Evolutionary conservation across 1,140 invertebrate genomes (phyloP), one percentile per base, ranked within the genome.

Genomic region (Liolophura sinensis): DNA sequence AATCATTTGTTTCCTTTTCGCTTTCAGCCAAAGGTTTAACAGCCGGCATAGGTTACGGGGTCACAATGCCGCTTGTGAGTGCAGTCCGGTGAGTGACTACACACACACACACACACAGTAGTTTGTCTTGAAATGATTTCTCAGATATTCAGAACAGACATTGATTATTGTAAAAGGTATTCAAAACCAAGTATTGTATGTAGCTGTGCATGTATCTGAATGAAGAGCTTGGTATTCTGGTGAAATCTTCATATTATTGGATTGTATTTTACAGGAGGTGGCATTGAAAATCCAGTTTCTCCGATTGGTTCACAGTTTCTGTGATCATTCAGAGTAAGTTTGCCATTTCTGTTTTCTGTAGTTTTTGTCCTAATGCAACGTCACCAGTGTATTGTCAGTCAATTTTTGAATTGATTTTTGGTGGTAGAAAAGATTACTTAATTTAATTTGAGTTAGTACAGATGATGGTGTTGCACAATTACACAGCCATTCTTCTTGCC

Each of bases 281-380:
- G 84, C 85, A 18, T 74, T 86, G 56, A 86, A 86, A 72, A 86
- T 86, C 50, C 85, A 86, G 78, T 84, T 86, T 65, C 70, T 86
- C 18, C 69, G 85, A 66, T 76, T 86, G 58, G 82, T 86, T 40
- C 85, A 86, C 71, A 85, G 83, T 60, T 86, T 86, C 70, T 86
- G 85, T 81, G 85, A 86, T 74, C 85, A 86, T 72, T 86, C 85
- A 31, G 83, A 85, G 83, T 85, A 78, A 81, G 82, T 84, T 40
- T 54, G 3, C 7, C 12, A 54, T 54, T 54, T 54, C 22, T 40
- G 31, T 40, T 3, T 40, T 9, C 9, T 40, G n/a, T n/a, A n/a
- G n/a, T n/a, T n/a, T n/a, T n/a, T n/a, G n/a, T n/a, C n/a, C n/a
- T n/a, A n/a, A n/a, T n/a, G n/a, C n/a, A n/a, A n/a, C n/a, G n/a